phyloP scores from a whole-genome alignment of 2,113 vertebrate genomes.

The Sminthopsis crassicaudata region DNA sequence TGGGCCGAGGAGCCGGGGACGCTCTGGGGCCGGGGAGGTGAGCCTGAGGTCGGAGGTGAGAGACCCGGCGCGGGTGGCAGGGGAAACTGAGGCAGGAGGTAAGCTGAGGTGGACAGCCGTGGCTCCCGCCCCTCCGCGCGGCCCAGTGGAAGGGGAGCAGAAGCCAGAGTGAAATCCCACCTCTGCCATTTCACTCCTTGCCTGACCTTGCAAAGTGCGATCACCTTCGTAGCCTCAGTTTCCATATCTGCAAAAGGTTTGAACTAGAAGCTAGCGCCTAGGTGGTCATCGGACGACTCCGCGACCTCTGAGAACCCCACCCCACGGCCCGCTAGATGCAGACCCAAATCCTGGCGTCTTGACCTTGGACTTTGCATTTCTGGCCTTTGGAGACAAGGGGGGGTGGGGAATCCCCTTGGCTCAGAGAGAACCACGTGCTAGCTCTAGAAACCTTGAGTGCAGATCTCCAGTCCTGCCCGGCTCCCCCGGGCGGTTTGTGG shows the following conservation, averaged over 20 bases:
- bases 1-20: slow-evolving; percentile 1
- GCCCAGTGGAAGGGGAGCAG: background rate
- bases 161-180: background rate
- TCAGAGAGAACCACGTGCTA: background rate
- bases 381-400: background rate
- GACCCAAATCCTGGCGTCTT: background rate
- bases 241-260: background rate
- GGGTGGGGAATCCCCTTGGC: too few relatives aligned
- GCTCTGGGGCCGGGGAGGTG: slow-evolving; percentile 37
- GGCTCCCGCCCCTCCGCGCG: background rate
- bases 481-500: too few relatives aligned
- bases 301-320: background rate
- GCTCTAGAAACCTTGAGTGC: background rate
- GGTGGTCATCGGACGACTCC: fast-evolving
- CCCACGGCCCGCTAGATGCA: background rate
- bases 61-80: background rate
- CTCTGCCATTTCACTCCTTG: background rate
- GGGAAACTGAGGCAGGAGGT: slow-evolving; percentile 57
- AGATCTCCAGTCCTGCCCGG: background rate
- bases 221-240: background rate
- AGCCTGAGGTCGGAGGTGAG: background rate
- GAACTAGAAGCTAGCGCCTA: background rate
- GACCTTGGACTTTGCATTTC: background rate
- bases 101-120: background rate
- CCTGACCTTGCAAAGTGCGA: background rate